Conservation (phyloP, 2,888 invertebrate genomes). For the Protodeltote pygarga region DNA sequence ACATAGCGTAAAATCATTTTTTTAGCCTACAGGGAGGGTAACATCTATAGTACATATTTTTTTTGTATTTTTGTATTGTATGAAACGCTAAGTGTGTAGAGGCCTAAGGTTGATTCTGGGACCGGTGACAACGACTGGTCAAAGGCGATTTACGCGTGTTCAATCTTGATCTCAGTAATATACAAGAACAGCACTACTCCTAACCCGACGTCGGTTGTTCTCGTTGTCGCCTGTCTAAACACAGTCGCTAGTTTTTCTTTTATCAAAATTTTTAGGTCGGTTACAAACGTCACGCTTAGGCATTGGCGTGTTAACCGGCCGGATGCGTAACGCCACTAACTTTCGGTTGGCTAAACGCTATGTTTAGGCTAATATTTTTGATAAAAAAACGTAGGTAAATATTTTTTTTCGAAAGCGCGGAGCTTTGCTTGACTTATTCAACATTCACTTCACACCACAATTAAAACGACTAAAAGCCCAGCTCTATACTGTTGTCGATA, state of each 20-base stretch:
- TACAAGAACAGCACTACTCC: constrained; percentile 34
- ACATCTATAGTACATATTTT: constrained; percentile 38
- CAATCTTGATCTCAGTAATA: constrained; percentile 46
- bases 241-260: constrained; percentile 23
- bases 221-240: constrained; percentile 18
- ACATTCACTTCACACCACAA: not conserved
- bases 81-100: constrained; percentile 44
- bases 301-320: not conserved
- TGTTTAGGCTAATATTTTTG: constrained; percentile 15
- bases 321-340: constrained; percentile 20
- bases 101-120: constrained; percentile 26
- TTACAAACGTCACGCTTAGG: not conserved
- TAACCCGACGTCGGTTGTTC: constrained; percentile 1
- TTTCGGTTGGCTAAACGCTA: constrained; percentile 9
- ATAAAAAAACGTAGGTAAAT: not conserved
- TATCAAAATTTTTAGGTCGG: not conserved
- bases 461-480: constrained; percentile 19
- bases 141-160: constrained; percentile 9
- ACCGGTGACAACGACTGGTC: constrained; percentile 17
- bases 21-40: constrained; percentile 41
- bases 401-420: no score
- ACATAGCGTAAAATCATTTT: constrained; percentile 33
- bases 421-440: no score
- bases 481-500: constrained; percentile 5
- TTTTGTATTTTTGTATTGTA: constrained; percentile 40